A percentile compares a stretch with the other conserved stretches of the same genome.
Conservation (phyloP, 2,113 vertebrate species). For the Antechinus stuartii region DNA sequence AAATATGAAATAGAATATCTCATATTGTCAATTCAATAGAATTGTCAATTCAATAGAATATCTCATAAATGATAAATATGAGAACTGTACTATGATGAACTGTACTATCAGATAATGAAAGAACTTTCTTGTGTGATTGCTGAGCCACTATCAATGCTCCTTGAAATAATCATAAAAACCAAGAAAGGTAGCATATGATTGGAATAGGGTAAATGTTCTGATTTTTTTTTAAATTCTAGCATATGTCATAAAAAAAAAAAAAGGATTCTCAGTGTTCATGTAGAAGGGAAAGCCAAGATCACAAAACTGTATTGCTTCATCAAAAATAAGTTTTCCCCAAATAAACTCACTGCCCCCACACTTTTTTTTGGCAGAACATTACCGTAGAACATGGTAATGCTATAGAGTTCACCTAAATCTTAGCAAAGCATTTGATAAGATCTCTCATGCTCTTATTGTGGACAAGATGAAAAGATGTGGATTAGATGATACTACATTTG, state of each 20-base stretch:
- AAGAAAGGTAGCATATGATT: neutral
- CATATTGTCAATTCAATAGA: no score
- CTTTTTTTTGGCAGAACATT: neutral
- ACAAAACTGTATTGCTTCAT: neutral
- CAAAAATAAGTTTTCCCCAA: neutral
- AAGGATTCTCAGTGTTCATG: neutral
- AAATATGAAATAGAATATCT: neutral
- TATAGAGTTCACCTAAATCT: neutral
- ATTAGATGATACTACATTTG: neutral
- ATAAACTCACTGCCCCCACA: no score
- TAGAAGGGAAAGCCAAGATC: neutral
- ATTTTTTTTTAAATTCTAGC: neutral
- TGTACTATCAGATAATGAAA: neutral
- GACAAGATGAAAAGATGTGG: neutral
- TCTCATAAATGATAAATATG: no score
- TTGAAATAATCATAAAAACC: neutral
- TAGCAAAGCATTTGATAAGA: neutral
- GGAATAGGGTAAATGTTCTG: neutral
- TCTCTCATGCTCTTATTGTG: neutral
- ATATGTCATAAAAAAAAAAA: neutral
- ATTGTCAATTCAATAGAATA: no score
- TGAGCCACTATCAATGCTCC: neutral
- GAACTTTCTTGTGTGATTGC: neutral
- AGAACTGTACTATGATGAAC: neutral
- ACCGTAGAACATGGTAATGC: neutral